These are phyloP conservation scores for Coracias cyanogaster DNA, from an alignment of 2,797 vertebrate genomes.

Conservation along the genomic window DNA sequence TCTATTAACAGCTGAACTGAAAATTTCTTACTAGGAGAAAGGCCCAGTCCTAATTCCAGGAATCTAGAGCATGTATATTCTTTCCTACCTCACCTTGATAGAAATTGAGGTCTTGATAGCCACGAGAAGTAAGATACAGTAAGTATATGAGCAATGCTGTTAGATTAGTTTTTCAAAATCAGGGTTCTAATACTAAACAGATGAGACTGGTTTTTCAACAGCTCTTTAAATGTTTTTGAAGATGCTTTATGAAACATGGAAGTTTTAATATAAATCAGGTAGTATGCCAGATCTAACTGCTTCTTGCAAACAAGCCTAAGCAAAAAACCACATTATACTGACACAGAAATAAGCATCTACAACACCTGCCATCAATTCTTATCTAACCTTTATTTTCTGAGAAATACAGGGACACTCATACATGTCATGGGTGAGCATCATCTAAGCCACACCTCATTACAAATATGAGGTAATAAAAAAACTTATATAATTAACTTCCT, in stretches of 20 bases:
- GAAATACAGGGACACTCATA: not conserved
- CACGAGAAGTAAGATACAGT: too few relatives aligned
- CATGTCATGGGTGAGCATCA: not conserved
- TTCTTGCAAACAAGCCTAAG: conserved; percentile 29
- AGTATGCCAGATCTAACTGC: conserved; percentile 9
- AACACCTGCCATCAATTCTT: not conserved
- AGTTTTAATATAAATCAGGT: conserved; percentile 19
- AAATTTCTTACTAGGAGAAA: not conserved
- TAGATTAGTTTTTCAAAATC: not conserved
- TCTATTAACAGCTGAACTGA: not conserved
- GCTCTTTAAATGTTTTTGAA: conserved; percentile 6
- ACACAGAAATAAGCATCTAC: not conserved
- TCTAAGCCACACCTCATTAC: not conserved
- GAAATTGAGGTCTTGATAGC: too few relatives aligned
- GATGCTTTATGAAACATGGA: conserved; percentile 10
- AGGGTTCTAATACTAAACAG: not conserved
- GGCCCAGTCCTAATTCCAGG: not conserved
- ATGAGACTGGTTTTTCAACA: conserved; percentile 19
- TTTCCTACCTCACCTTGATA: not conserved
- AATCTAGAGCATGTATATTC: not conserved
- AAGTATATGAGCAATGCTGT: not conserved
- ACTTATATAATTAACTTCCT: not conserved
- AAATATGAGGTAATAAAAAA: not conserved
- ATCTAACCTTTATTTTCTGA: not conserved
- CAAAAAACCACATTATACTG: not conserved